These are phyloP conservation scores for Chiridota heheva DNA, from an alignment of 35 echinoderm and acorn worm genomes.

Conservation along the genomic window DNA sequence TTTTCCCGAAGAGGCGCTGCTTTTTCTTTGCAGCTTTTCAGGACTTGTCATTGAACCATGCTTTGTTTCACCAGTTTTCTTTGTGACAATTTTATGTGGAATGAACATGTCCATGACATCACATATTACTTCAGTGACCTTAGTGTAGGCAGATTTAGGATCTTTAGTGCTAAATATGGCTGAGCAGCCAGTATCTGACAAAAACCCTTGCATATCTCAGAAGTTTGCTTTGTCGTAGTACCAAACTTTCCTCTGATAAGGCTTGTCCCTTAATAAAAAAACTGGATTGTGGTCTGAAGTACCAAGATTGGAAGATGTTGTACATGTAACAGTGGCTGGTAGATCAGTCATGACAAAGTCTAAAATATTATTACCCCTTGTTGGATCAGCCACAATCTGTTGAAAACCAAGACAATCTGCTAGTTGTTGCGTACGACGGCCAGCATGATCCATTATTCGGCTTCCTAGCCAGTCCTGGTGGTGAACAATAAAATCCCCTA, in stretches of 20 bases:
- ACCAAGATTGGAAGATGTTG: slow-evolving; percentile 36
- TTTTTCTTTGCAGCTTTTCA: slow-evolving; percentile 37
- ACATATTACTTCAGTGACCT: slow-evolving; percentile 18
- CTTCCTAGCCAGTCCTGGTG: slow-evolving; percentile 68
- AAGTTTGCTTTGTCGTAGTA: slow-evolving; percentile 31
- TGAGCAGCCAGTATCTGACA: background rate
- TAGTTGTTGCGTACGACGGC: slow-evolving; percentile 43
- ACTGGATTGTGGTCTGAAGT: slow-evolving; percentile 65
- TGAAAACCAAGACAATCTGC: slow-evolving; percentile 20
- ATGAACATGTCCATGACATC: slow-evolving; percentile 53
- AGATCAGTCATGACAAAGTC: slow-evolving; percentile 69
- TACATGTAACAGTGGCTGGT: background rate
- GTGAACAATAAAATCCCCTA: slow-evolving; percentile 73
- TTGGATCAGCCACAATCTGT: slow-evolving; percentile 60
- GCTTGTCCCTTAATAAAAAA: slow-evolving; percentile 30
- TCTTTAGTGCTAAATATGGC: background rate
- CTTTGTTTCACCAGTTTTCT: slow-evolving; percentile 58
- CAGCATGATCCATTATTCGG: slow-evolving; percentile 52
- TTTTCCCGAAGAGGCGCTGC: slow-evolving; percentile 28
- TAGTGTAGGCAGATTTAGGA: background rate
- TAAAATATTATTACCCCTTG: slow-evolving; percentile 62
- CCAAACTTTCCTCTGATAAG: slow-evolving; percentile 40
- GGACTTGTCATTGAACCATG: slow-evolving; percentile 54
- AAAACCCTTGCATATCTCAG: background rate
- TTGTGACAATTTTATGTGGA: slow-evolving; percentile 28